phyloP scores from a whole-genome alignment of 2,888 invertebrate species.

The Leptinotarsa haldemani region DNA sequence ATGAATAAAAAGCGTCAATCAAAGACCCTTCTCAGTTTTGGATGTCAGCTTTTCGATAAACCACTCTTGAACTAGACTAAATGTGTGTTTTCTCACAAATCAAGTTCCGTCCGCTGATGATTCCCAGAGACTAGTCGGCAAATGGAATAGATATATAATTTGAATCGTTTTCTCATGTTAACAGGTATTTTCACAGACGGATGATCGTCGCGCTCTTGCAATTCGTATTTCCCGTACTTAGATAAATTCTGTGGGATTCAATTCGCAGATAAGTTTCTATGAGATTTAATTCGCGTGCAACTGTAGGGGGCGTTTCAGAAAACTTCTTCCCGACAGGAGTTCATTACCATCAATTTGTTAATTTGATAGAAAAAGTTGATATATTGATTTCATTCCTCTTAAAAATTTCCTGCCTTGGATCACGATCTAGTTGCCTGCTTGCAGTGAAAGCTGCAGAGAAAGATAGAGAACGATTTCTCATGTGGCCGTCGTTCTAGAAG shows the following conservation, averaged over 20 bases:
- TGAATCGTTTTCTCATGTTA: slow-evolving; percentile 18
- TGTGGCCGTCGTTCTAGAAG: no score
- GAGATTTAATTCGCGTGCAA: neutral
- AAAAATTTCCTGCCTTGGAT: no score
- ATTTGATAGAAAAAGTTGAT: neutral
- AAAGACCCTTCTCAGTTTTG: no score
- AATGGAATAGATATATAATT: slow-evolving; percentile 17
- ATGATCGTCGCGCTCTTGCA: slow-evolving; percentile 10
- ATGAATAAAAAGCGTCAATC: no score
- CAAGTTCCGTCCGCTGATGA: neutral
- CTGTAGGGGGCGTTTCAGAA: neutral
- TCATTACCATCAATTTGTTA: neutral
- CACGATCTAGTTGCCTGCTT: no score
- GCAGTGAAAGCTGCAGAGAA: no score
- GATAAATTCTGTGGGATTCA: neutral
- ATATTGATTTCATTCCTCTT: no score
- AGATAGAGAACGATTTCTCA: no score
- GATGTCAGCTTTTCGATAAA: no score
- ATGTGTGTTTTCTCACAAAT: slow-evolving; percentile 5
- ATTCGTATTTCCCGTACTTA: slow-evolving; percentile 23
- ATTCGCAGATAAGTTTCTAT: neutral
- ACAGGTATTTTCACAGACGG: slow-evolving; percentile 23
- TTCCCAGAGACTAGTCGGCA: slow-evolving; percentile 6
- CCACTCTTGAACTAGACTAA: neutral
- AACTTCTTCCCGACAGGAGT: neutral